Percentiles rank a stretch among this genome's conserved stretches.
phyloP scores from a whole-genome alignment of 2,113 vertebrate genomes.

The Phaethon lepturus region DNA sequence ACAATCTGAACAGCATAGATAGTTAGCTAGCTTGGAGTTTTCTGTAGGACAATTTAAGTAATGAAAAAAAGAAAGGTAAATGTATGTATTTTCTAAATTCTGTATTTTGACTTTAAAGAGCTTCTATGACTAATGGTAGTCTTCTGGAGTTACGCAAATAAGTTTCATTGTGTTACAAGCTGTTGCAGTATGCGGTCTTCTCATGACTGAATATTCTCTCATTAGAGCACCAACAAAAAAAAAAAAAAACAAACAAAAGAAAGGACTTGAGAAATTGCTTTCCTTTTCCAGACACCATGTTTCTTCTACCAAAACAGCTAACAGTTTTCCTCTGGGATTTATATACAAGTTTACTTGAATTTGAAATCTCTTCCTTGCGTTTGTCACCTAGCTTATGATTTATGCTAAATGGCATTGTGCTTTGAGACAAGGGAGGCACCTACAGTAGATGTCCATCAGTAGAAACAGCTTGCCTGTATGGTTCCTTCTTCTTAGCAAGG shows the following conservation, averaged over 20 bases:
- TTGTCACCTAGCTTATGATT: not conserved
- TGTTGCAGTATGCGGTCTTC: conserved; percentile 5
- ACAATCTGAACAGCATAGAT: not conserved
- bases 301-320: not conserved
- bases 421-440: not conserved
- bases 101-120: not conserved
- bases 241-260: not conserved
- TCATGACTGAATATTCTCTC: not conserved
- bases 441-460: not conserved
- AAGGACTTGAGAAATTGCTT: not conserved
- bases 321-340: not conserved
- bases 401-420: not conserved
- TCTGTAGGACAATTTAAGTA: not conserved
- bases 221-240: not conserved
- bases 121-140: not conserved
- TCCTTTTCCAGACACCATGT: not conserved
- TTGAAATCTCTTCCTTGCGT: not conserved
- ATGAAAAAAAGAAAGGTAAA: not conserved
- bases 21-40: not conserved
- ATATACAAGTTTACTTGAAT: not conserved
- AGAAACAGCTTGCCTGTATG: not conserved
- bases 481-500: not conserved
- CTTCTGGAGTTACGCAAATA: not conserved
- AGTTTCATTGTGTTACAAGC: conserved; percentile 7
- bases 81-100: not conserved